Evolutionary conservation across 2,888 invertebrate genomes (phyloP), one percentile per base, ranked within the genome.

Genomic region (Gandaritis pyraliata): DNA sequence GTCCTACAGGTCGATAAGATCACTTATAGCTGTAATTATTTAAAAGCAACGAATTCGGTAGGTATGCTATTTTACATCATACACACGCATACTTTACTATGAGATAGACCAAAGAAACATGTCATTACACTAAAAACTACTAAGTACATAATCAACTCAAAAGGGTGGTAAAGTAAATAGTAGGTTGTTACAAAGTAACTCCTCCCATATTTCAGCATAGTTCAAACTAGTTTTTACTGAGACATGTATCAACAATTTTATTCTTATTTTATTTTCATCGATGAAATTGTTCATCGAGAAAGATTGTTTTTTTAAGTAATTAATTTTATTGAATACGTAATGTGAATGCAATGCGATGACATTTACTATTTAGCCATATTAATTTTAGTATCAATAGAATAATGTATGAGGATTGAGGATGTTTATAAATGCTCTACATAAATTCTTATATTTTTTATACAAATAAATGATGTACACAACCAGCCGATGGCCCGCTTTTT

Each of bases 181-280:
- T 23, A 36, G 53, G 58, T 39, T 39, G 58, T 23, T 16, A 48
- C 53, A 8, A 18, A 18, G 10, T 47, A 29, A 56, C 47, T 51
- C 51, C 63, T 36, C 58, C 63, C 58, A 51, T 51, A 39, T 58
- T 55, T 58, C 16, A 51, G 48, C 41, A 58, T 41, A 58, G 7
- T 29, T 13, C 43, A 15, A 45, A 48, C 63, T 55, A 59, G 63
- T 63, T 63, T 63, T 63, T 63, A 6, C 41, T 41, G 1, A 23
- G 51, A 51, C 58, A 51, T 43, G 55, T 48, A 33, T 12, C 18
- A 47, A 47, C 23, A 23, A 1, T 23, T 23, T 23, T 23, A 23
- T 23, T 30, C 33, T 39, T 50, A 41, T 18, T 46, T 58, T 51
- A 29, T 39, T 33, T 38, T 39, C 15, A 55, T 33, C 55, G 39